Evolutionary conservation across 2,113 vertebrate genomes (phyloP).

Genomic region (Gymnobelideus leadbeateri): DNA sequence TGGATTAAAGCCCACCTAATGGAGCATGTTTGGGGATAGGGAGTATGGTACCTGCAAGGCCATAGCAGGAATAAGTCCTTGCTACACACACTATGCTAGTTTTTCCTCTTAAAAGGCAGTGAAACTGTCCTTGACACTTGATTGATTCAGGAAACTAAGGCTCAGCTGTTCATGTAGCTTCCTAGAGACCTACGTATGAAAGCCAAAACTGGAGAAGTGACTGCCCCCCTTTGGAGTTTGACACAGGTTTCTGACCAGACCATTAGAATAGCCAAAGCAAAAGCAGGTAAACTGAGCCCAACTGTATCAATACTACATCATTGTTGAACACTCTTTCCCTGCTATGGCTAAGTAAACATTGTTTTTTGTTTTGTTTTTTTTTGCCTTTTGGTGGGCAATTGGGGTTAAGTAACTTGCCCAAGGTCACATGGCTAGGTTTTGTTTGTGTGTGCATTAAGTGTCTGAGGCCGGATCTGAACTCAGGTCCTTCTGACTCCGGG

Average conservation of each 20-base stretch:
- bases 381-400: too few species aligned
- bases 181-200: background rate
- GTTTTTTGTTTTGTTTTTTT: too few species aligned
- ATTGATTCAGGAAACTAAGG: background rate
- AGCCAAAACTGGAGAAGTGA: background rate
- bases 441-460: too few species aligned
- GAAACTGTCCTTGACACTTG: background rate
- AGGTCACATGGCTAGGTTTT: too few species aligned
- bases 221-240: background rate
- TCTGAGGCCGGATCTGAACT: too few species aligned
- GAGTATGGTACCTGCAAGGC: background rate
- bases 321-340: too few species aligned
- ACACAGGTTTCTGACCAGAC: background rate
- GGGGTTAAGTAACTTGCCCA: too few species aligned
- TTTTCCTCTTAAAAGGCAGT: background rate
- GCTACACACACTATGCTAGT: background rate
- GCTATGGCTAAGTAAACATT: too few species aligned
- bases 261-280: too few species aligned
- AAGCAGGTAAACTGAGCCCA: too few species aligned
- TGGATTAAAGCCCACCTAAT: background rate
- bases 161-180: background rate
- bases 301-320: too few species aligned
- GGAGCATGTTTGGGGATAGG: constrained; percentile 8
- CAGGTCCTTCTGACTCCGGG: too few species aligned
- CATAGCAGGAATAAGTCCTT: background rate